These are phyloP conservation scores for Semaprochilodus insignis DNA, from an alignment of 2,797 vertebrate genomes.

Conservation along the genomic window DNA sequence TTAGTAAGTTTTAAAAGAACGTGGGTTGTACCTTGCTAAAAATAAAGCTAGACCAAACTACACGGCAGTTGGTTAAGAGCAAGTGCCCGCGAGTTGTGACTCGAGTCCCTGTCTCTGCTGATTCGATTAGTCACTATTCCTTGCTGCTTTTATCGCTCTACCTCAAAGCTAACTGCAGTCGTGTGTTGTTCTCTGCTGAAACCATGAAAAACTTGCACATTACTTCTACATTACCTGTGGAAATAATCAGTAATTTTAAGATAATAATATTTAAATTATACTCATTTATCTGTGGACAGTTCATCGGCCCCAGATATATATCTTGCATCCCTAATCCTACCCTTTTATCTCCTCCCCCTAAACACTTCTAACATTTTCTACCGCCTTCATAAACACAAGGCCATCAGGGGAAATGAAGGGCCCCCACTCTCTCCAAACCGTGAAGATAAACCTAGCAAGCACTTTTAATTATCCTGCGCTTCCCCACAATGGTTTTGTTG, in stretches of 20 bases:
- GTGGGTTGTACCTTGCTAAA: too few species aligned
- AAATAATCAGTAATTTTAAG: background rate
- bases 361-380: conserved; percentile 13
- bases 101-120: too few species aligned
- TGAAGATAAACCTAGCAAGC: conserved; percentile 54
- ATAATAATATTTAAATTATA: background rate
- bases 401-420: conserved; percentile 18
- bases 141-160: too few species aligned
- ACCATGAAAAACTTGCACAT: too few species aligned
- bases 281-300: background rate
- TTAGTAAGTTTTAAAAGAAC: too few species aligned
- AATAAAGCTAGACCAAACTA: too few species aligned
- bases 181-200: background rate
- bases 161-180: background rate
- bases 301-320: background rate
- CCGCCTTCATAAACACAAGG: conserved; percentile 24
- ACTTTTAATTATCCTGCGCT: conserved; percentile 52
- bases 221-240: background rate
- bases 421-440: conserved; percentile 14
- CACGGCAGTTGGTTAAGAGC: too few species aligned
- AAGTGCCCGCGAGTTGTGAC: too few species aligned
- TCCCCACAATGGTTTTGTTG: conserved; percentile 35
- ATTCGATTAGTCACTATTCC: too few species aligned
- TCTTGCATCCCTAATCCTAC: background rate
- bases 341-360: conserved; percentile 1